Base-by-base conservation (phyloP, 2,888 invertebrate genomes). In the Dolomedes plantarius region DNA sequence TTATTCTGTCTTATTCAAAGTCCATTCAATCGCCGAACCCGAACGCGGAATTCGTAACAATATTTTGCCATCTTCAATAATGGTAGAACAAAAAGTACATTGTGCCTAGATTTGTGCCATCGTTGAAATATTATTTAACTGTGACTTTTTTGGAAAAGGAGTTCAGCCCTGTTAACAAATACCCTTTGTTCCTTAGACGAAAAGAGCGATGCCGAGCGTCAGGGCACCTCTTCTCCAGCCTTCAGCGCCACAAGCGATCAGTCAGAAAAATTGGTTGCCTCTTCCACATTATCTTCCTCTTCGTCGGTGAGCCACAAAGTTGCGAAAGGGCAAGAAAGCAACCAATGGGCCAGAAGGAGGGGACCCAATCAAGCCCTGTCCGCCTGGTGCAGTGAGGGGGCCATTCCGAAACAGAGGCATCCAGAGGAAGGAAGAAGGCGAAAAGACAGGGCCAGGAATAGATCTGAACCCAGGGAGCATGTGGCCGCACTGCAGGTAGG, bases 371-470 rank as follows among this genome's bases (percentile, higher is more conserved):
- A 69, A n/a, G 46, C 71, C 16, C 31, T 80, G 41, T 80, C 80
- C 32, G 41, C 86, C 0, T 78, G 87, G 78, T 75, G 77, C 64
- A 87, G 82, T 36, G 87, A 87, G 50, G 87, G 87, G 13, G 87
- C 87, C 46, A 87, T 87, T 7, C 87, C 87, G 13, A 87, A 87
- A 32, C 80, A 80, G 1, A 64, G 71, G 16, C 72, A 73, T 62
- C 64, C 23, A 1, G 65, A 76, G n/a, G 86, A 81, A 16, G 80
- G 76, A 27, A 46, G 79, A 27, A 72, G 79, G 56, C 64, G 65
- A 3, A 80, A 76, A 56, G 79, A 80, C 19, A 32, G 80, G n/a
- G 36, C 56, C n/a, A 65, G 80, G 65, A 78, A 86, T 19, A 78
- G 79, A 31, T 79, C 79, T 0, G 79, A 86, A 13, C 79, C 85